Conservation (phyloP, 2,888 invertebrate species). For the Drosophila tanythrix region DNA sequence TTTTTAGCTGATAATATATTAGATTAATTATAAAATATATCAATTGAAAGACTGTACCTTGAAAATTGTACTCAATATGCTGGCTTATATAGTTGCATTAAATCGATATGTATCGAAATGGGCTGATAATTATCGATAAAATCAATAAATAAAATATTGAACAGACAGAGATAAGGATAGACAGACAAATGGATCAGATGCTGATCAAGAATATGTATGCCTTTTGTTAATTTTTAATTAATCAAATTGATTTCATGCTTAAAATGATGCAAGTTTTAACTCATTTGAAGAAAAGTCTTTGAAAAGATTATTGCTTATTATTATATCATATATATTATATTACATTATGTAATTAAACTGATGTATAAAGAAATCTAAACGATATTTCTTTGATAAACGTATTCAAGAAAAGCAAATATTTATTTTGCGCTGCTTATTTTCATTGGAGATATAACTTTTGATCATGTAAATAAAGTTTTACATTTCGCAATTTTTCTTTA, state of each 20-base stretch:
- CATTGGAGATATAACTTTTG: neutral
- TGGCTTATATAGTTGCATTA: neutral
- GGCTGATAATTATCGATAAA: neutral
- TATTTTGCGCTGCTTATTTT: neutral
- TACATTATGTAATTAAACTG: neutral
- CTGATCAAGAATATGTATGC: neutral
- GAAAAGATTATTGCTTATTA: rapidly evolving
- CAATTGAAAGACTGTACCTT: neutral
- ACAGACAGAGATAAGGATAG: neutral
- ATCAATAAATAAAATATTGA: neutral
- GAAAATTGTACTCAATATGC: too few species aligned
- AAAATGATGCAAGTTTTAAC: too few species aligned
- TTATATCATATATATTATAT: too few species aligned
- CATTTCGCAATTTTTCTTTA: neutral
- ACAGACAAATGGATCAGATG: neutral
- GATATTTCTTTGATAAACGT: neutral
- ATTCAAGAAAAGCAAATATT: neutral
- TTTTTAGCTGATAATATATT: neutral
- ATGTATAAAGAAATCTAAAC: neutral
- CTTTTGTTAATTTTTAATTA: too few species aligned
- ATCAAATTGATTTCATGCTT: too few species aligned
- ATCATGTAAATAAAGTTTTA: neutral
- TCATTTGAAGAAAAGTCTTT: neutral
- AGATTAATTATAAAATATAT: neutral
- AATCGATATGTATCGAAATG: neutral